Evolutionary conservation across 2,797 vertebrate species (phyloP), one percentile per base, ranked within the genome.

Genomic region (Mallotus villosus): DNA sequence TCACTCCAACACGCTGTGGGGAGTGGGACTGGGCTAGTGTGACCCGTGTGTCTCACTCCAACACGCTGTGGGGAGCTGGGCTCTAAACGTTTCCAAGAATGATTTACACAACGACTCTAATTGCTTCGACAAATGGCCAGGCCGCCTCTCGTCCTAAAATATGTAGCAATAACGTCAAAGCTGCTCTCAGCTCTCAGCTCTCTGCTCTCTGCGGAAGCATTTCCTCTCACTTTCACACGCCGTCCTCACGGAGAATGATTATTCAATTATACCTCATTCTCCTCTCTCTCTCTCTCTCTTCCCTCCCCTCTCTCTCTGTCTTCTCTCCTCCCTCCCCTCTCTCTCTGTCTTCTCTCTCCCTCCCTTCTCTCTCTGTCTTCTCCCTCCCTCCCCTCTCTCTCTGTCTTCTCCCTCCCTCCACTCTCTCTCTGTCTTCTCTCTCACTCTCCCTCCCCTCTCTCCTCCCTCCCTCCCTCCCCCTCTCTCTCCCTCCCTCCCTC

Each of bases 141-240:
- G 17, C 41, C 24, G 27, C 65, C n/a, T 29, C 63, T 76, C 76
- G 14, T 59, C 25, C 21, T 74, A 60, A 73, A 74, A 71, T 78
- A 68, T 81, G 63, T 32, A 62, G 64, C 55, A 70, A 51, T 75
- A 71, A 74, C 62, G 69, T 72, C 41, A 71, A 70, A 67, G 73
- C 22, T n/a, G n/a, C n/a, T n/a, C n/a, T n/a, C n/a, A n/a, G n/a
- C n/a, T n/a, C n/a, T n/a, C n/a, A n/a, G n/a, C n/a, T n/a, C n/a
- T n/a, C 19, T 2, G 5, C 27, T 34, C 25, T 70, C 41, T 74
- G 76, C 19, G 5, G 5, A 32, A 19, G 24, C 2, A 2, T 65
- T 65, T 27, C 55, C 65, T 41, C 34, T 21, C 12, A 17, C 9
- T 57, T 7, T 51, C 24, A n/a, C 24, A n/a, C 41, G 60, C 69